Conservation (phyloP, 2,888 invertebrate species). For the Ischnura elegans region DNA sequence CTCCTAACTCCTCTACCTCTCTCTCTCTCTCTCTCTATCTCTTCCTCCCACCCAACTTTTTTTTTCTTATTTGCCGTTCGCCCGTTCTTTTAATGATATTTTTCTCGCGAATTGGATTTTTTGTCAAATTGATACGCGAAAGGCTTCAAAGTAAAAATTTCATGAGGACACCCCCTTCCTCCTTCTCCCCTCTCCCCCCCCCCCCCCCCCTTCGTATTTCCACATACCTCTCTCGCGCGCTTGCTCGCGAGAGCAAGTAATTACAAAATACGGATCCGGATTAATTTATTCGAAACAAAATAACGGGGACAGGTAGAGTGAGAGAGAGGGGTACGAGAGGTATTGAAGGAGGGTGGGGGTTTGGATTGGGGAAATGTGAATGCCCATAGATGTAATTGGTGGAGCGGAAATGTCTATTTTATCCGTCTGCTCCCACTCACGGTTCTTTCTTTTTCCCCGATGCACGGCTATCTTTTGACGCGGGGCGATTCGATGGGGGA, state of each 20-base stretch:
- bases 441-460: background rate
- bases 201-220: too few species aligned
- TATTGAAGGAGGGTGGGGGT: background rate
- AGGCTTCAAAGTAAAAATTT: constrained; percentile 67
- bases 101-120: constrained; percentile 67
- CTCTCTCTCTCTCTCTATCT: too few species aligned
- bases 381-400: constrained; percentile 52
- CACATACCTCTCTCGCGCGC: too few species aligned
- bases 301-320: constrained; percentile 18
- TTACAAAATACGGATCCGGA: constrained; percentile 65
- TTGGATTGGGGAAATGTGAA: too few species aligned
- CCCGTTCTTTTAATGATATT: constrained; percentile 63
- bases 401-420: constrained; percentile 23
- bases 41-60: constrained; percentile 16
- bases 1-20: background rate
- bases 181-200: background rate
- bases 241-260: constrained; percentile 50
- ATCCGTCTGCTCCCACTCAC: background rate
- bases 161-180: constrained; percentile 30
- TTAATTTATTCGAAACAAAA: constrained; percentile 66
- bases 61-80: constrained; percentile 10
- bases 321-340: constrained; percentile 19
- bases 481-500: background rate
- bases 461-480: background rate
- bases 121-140: constrained; percentile 66